Conservation (phyloP, 2,888 invertebrate species). For the Polydesmus complanatus region DNA sequence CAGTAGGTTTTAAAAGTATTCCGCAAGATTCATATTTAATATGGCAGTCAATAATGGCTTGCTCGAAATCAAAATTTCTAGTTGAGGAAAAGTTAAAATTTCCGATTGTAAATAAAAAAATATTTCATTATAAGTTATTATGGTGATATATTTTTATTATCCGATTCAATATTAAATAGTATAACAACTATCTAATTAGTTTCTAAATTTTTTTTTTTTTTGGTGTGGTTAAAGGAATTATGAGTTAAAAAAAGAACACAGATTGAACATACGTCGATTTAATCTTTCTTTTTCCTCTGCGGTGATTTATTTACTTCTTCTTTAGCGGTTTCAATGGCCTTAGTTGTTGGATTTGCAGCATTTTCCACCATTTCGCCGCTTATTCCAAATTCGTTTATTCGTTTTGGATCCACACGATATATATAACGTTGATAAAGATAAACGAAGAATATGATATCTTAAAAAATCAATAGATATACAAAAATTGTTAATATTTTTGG, state of each 20-base stretch:
- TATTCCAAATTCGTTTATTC: conserved; percentile 97
- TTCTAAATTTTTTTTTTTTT: no score
- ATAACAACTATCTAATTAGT: no score
- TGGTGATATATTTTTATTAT: no score
- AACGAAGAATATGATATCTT: conserved; percentile 95
- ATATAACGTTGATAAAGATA: conserved; percentile 98
- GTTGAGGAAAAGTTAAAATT: no score
- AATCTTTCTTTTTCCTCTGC: conserved; percentile 7
- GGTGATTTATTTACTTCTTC: neutral
- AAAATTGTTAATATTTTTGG: conserved; percentile 18
- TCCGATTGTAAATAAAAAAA: no score
- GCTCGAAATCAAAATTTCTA: no score
- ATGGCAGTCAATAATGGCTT: no score
- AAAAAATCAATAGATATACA: conserved; percentile 25
- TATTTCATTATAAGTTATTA: no score
- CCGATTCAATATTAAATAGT: no score
- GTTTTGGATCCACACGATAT: conserved; percentile 86
- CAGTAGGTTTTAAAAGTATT: conserved; percentile 6
- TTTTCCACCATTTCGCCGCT: conserved; percentile 70
- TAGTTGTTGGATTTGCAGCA: neutral
- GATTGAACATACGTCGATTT: neutral
- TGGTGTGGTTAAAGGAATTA: neutral
- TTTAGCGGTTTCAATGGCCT: neutral
- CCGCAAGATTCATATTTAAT: conserved; percentile 14
- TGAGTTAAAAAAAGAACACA: conserved; percentile 1